Evolutionary conservation across 2,113 vertebrate species (phyloP).

Genomic region (Bufo gargarizans): DNA sequence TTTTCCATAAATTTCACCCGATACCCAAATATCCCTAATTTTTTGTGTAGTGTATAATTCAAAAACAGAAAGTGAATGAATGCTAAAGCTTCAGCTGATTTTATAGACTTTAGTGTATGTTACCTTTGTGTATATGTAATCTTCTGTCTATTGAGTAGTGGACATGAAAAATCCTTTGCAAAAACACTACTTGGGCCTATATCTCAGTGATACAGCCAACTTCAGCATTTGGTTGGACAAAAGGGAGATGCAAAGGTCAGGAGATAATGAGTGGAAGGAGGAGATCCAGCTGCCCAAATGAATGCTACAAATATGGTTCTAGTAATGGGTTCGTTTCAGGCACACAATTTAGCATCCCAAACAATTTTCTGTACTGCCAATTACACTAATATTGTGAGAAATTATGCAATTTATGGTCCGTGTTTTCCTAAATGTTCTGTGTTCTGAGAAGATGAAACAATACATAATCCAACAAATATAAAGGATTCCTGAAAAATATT

Average conservation of each 20-base stretch:
- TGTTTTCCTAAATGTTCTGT: neutral
- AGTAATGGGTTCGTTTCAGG: conserved; percentile 19
- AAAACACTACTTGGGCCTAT: neutral
- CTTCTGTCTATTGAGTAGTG: neutral
- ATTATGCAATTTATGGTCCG: conserved; percentile 25
- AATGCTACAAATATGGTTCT: conserved; percentile 38
- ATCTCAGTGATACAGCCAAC: neutral
- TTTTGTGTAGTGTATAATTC: too few species aligned
- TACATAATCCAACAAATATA: neutral
- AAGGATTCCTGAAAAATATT: neutral
- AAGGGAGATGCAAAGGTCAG: neutral
- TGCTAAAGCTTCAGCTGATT: neutral
- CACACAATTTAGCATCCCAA: conserved; percentile 22
- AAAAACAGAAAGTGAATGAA: too few species aligned
- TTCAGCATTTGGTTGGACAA: conserved; percentile 16
- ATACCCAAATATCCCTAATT: too few species aligned
- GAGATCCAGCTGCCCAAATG: conserved; percentile 39
- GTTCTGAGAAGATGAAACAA: neutral
- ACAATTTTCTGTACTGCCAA: conserved; percentile 5
- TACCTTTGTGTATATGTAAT: neutral
- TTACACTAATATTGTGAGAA: conserved; percentile 25
- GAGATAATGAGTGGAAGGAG: conserved; percentile 33
- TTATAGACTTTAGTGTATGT: neutral
- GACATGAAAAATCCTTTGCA: neutral
- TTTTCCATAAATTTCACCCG: too few species aligned